Evolutionary conservation across 2,113 vertebrate genomes (phyloP).

Genomic region (Chaenogobius annularis): DNA sequence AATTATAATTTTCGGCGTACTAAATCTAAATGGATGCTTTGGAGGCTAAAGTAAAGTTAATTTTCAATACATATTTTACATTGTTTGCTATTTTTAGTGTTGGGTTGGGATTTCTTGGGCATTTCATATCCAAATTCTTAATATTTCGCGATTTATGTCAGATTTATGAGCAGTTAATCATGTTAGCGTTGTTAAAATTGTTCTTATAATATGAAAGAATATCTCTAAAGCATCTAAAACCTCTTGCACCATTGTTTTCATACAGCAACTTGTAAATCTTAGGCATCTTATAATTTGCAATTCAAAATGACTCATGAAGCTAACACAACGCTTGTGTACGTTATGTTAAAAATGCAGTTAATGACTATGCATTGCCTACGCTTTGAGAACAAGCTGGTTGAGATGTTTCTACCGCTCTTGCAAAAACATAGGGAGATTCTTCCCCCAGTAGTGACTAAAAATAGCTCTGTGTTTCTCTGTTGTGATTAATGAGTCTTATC

Average conservation of each 20-base stretch:
- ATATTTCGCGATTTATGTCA: no score
- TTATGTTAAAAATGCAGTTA: neutral
- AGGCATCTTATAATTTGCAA: no score
- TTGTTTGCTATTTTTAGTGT: neutral
- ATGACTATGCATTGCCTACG: neutral
- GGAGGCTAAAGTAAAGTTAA: neutral
- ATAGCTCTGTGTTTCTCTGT: constrained; percentile 20
- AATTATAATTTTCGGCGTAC: neutral
- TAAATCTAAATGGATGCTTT: neutral
- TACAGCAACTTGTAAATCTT: no score
- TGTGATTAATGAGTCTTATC: constrained; percentile 24
- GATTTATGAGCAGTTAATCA: no score
- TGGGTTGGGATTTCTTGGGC: neutral
- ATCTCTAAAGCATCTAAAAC: no score
- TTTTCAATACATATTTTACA: neutral
- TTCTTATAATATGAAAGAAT: no score
- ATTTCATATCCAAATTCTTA: neutral
- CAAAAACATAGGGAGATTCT: constrained; percentile 9
- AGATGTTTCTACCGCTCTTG: neutral
- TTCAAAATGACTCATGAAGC: no score
- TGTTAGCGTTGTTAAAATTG: no score
- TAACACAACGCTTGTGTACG: no score
- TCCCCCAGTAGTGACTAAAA: constrained; percentile 8
- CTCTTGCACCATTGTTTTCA: no score
- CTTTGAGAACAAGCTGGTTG: neutral